Base-by-base conservation (phyloP, 1,140 invertebrate species). In the Stenopsyche tienmushanensis region DNA sequence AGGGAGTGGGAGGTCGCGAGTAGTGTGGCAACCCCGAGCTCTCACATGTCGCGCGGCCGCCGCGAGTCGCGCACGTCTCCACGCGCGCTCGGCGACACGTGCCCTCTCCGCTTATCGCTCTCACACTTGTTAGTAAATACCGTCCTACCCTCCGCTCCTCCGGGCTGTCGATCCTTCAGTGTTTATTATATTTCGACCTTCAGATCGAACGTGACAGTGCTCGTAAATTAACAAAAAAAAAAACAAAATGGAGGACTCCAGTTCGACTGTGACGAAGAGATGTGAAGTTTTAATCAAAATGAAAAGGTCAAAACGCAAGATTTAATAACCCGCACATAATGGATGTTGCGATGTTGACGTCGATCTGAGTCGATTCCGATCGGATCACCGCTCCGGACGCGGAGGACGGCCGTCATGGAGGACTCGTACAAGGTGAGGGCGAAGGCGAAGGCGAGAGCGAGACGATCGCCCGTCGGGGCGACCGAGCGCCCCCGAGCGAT, bases 371-470 rank as follows among this genome's bases (percentile, higher is more conserved):
- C n/a, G n/a, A n/a, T n/a, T n/a, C n/a, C n/a, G n/a, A n/a, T n/a
- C n/a, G n/a, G n/a, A n/a, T n/a, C n/a, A n/a, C n/a, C n/a, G n/a
- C n/a, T n/a, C n/a, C 34, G 7, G n/a, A 39, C 34, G 34, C 34
- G 7, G n/a, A 39, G 7, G 34, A 8, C 52, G 5, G 52, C 18
- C 23, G 20, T 8, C 52, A 54, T 60, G 57, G 57, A 60, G 21
- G 57, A 60, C 15, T 5, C 42, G 10, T 60, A 60, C 57, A 60
- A 60, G 57, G 57, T 60, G 41, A 60, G 15, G 7, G 10, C 20
- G 24, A 25, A 39, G 34, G 34, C 34, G 34, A 39, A n/a, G n/a
- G n/a, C n/a, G n/a, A n/a, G n/a, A n/a, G 34, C 34, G 34, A 39
- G 7, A 39, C 13, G 34, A 8, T 13, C 7, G 34, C 13, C 7